These are phyloP conservation scores for Tinea pellionella DNA, from an alignment of 2,888 invertebrate genomes.

Conservation along the genomic window DNA sequence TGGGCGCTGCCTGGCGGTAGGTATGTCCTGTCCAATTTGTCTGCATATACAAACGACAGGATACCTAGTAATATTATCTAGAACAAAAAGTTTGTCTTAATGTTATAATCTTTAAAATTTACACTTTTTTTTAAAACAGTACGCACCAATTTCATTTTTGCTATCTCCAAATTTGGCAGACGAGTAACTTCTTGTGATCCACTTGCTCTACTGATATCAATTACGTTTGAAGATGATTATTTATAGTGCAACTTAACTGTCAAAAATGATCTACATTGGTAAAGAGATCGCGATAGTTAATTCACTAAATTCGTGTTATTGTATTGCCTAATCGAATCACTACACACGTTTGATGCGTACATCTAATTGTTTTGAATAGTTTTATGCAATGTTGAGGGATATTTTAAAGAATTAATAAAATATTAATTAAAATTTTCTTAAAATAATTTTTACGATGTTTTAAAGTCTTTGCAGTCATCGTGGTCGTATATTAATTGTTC, in stretches of 20 bases:
- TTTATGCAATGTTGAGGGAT: slow-evolving; percentile 24
- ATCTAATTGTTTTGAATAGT: slow-evolving; percentile 44
- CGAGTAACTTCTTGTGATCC: background rate
- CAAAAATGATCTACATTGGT: slow-evolving; percentile 13
- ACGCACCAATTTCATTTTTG: slow-evolving; percentile 45
- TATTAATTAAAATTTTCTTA: no score
- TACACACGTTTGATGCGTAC: slow-evolving; percentile 21
- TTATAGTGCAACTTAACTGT: slow-evolving; percentile 12
- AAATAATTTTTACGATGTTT: no score
- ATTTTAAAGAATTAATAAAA: background rate
- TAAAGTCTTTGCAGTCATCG: no score
- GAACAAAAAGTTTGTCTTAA: no score
- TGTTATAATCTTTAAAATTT: no score
- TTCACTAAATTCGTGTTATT: slow-evolving; percentile 15
- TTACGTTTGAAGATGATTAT: slow-evolving; percentile 16
- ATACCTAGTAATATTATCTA: slow-evolving; percentile 45
- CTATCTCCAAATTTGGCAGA: background rate
- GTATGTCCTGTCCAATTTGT: slow-evolving; percentile 49
- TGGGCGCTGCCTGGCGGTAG: slow-evolving; percentile 45
- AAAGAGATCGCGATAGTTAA: slow-evolving; percentile 5
- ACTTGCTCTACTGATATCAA: slow-evolving; percentile 8
- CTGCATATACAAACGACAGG: slow-evolving; percentile 38
- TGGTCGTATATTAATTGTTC: no score
- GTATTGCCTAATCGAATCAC: slow-evolving; percentile 20
- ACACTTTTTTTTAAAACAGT: no score